Conservation (phyloP, 1,140 invertebrate species). For the Phortica variegata region DNA sequence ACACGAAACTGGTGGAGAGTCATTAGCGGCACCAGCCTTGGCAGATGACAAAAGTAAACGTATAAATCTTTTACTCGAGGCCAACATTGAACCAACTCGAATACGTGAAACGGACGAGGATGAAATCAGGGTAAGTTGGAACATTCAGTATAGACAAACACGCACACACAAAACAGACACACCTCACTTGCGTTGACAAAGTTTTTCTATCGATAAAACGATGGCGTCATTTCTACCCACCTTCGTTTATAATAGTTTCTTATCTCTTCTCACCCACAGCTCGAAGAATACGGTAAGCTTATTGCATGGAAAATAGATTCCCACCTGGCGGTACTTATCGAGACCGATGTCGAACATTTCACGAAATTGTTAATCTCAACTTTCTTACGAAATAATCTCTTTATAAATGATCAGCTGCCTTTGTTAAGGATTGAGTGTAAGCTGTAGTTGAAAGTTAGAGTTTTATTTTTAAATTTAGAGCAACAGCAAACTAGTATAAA, state of each 20-base stretch:
- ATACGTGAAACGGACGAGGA: conserved; percentile 6
- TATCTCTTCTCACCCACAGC: conserved; percentile 54
- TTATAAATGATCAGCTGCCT: conserved; percentile 66
- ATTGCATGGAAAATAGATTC: conserved; percentile 66
- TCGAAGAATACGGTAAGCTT: conserved; percentile 68
- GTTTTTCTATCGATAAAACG: conserved; percentile 22
- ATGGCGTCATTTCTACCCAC: conserved; percentile 7
- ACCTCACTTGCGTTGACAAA: too few relatives aligned
- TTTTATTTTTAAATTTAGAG: too few relatives aligned
- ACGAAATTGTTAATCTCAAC: conserved; percentile 62
- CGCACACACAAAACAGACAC: too few relatives aligned
- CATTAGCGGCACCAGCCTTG: conserved; percentile 16
- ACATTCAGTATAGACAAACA: too few relatives aligned
- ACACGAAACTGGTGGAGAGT: conserved; percentile 14
- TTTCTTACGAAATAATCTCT: conserved; percentile 63
- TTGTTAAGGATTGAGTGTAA: conserved; percentile 68
- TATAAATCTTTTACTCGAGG: conserved; percentile 35
- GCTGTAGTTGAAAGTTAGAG: conserved; percentile 32
- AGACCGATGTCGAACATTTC: conserved; percentile 66
- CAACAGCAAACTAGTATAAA: too few relatives aligned
- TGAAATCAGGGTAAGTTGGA: conserved; percentile 31
- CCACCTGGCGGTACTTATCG: conserved; percentile 64
- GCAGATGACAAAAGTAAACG: conserved; percentile 19
- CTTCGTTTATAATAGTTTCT: neutral
- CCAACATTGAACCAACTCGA: conserved; percentile 25